These are phyloP conservation scores for Porites evermanni DNA, from an alignment of 92 coral and sea anemone genomes.

Conservation along the genomic window DNA sequence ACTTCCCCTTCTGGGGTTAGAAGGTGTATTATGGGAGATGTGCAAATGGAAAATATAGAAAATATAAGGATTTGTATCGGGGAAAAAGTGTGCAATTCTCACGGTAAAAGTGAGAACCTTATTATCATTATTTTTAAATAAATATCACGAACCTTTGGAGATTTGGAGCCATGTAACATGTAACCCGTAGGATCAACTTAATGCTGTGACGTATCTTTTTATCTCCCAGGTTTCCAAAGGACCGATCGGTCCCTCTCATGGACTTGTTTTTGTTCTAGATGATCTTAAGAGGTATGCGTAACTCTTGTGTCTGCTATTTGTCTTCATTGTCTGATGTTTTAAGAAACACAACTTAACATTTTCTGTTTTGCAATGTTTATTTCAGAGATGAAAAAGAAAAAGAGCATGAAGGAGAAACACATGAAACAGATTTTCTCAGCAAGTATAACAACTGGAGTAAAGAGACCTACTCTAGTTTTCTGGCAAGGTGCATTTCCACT, in stretches of 20 bases:
- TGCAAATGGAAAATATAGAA: no score
- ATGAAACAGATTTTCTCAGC: constrained; percentile 76
- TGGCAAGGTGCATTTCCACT: constrained; percentile 62
- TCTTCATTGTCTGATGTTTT: not conserved
- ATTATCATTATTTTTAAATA: no score
- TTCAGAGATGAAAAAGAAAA: constrained; percentile 72
- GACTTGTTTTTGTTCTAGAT: constrained; percentile 89
- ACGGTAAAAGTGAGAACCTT: no score
- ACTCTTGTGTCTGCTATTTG: not conserved
- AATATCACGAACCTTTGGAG: no score
- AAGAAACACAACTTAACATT: not conserved
- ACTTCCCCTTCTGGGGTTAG: no score
- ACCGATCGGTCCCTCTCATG: constrained; percentile 91
- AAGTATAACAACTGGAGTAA: constrained; percentile 93
- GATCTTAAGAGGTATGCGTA: constrained; percentile 77
- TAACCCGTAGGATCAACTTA: not conserved
- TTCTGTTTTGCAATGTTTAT: not conserved
- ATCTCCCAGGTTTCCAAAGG: constrained; percentile 84
- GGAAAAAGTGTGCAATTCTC: no score
- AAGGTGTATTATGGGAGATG: no score
- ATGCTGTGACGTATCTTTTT: not conserved
- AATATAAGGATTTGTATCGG: no score
- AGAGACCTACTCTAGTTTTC: constrained; percentile 66
- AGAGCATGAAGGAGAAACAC: constrained; percentile 51
- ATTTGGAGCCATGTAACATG: no score